Evolutionary conservation across 1,140 invertebrate species (phyloP).

Genomic region (Papilio helenus): DNA sequence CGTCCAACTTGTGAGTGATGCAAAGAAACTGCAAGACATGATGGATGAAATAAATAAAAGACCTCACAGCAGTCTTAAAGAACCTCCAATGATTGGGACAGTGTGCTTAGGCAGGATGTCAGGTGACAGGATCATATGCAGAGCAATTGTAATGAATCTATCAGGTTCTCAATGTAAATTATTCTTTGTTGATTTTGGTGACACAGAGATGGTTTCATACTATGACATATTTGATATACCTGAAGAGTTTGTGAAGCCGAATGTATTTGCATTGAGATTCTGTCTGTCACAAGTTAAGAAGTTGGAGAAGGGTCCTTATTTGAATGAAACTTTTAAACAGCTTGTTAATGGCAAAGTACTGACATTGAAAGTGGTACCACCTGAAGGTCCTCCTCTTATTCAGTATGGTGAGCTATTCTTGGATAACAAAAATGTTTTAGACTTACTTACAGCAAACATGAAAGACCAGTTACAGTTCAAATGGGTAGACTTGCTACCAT

Average conservation of each 20-base stretch:
- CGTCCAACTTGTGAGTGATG: constrained; percentile 85
- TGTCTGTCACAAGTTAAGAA: constrained; percentile 87
- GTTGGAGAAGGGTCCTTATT: constrained; percentile 85
- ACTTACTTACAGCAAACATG: constrained; percentile 79
- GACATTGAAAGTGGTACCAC: constrained; percentile 85
- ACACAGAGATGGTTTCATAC: constrained; percentile 87
- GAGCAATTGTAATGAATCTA: constrained; percentile 88
- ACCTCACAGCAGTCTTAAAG: constrained; percentile 84
- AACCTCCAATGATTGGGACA: constrained; percentile 87
- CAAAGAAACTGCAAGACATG: constrained; percentile 84
- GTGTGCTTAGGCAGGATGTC: constrained; percentile 88
- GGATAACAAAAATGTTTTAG: constrained; percentile 83
- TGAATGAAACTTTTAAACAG: constrained; percentile 87
- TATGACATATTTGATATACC: constrained; percentile 89
- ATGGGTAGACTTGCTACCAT: constrained; percentile 78
- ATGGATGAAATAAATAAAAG: constrained; percentile 87
- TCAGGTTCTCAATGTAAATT: constrained; percentile 85
- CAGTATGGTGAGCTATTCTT: constrained; percentile 88
- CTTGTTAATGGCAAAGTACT: constrained; percentile 85
- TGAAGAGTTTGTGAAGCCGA: constrained; percentile 86
- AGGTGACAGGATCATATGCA: constrained; percentile 85
- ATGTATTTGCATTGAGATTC: constrained; percentile 89
- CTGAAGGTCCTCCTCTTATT: constrained; percentile 86
- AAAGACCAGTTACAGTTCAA: constrained; percentile 77
- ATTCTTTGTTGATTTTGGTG: constrained; percentile 91